Evolutionary conservation across 2,797 vertebrate genomes (phyloP), one percentile per base, ranked within the genome.

Genomic region (Telmatherina bonti): DNA sequence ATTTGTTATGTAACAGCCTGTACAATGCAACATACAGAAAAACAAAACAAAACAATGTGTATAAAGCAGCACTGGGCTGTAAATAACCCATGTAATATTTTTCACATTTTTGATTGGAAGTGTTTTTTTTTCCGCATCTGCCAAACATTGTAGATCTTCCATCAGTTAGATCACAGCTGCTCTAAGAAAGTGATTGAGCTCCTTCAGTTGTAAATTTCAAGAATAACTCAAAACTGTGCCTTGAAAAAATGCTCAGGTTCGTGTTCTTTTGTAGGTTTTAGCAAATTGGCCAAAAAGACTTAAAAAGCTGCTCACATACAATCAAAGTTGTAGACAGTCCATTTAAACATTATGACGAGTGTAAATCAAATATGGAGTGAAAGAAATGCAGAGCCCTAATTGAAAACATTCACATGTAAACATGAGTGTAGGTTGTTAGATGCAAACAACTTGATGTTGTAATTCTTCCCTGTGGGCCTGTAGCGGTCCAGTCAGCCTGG

Each of bases 1-100:
- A 92, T 90, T 90, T 93, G 91, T 93, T 94, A 93, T 93, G 91
- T 93, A 94, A 95, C 92, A 94, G 92, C 92, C 94, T 95, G 91
- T 95, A 94, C 93, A 95, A 93, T 22, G 87, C 88, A 88, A 94
- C 87, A 82, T 85, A 93, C 85, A 85, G 67, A 88, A 89, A 89
- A 82, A 43, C 60, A 59, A 64, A 41, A 62, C 7, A 82, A 64
- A 76, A 89, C 35, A 91, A 92, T 80, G 85, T 90, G 84, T 91
- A 92, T 83, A 92, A 93, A 94, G 93, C 94, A 95, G 93, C 93
- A 90, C 70, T 76, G 91, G 92, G 92, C 85, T 24, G 47, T 87
- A 80, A 92, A 88, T 78, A 83, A 89, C 90, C 92, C 90, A 84
- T 82, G 76, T 70, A 74, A 66, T 72, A 72, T 67, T 79, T 84